Conservation (phyloP, 2,797 vertebrate species). For the Threskiornis aethiopicus region DNA sequence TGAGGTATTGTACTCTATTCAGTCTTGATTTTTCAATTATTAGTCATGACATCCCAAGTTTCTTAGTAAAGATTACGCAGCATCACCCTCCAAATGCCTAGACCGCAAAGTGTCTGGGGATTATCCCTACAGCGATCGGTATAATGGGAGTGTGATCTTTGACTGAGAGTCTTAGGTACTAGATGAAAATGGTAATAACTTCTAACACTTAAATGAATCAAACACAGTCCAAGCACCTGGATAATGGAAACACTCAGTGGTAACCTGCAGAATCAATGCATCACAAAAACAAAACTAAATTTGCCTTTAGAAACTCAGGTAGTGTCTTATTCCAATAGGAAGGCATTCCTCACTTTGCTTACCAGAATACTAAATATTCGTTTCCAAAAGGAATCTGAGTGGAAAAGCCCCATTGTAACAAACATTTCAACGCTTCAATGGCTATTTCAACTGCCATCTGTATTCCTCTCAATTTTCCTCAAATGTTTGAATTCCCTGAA, state of each 20-base stretch:
- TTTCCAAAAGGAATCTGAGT: neutral
- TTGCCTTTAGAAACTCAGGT: neutral
- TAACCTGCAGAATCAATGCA: neutral
- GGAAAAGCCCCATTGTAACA: neutral
- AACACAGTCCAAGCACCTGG: neutral
- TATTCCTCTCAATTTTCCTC: neutral
- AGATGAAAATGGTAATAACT: neutral
- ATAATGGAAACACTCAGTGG: neutral
- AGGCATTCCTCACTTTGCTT: neutral
- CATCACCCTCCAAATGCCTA: neutral
- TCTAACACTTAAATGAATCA: neutral
- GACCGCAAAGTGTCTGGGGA: neutral
- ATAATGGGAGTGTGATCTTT: neutral
- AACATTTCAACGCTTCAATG: neutral
- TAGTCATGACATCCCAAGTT: neutral
- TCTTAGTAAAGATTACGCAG: neutral
- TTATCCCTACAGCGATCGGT: neutral
- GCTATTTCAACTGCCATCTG: slow-evolving; percentile 7
- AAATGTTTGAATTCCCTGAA: neutral
- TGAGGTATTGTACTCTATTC: neutral
- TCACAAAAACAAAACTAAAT: neutral
- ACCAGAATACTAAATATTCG: neutral
- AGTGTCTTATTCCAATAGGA: neutral
- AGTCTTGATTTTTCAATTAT: neutral
- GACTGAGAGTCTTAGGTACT: neutral